Conservation (phyloP, 2,797 vertebrate genomes). For the Labeo calbasu region DNA sequence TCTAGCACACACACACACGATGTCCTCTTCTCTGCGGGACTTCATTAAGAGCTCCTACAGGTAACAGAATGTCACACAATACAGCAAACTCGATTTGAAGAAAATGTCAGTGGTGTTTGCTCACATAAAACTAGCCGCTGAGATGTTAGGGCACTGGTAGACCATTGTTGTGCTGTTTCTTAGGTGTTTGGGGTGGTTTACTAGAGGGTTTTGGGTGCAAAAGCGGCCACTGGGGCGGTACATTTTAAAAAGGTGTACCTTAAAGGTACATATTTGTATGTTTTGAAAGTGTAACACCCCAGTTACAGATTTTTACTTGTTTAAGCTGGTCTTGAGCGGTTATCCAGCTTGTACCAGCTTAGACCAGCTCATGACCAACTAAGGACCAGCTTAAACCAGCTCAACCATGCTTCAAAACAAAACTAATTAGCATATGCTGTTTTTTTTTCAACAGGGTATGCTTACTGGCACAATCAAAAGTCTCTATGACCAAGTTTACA, state of each 20-base stretch:
- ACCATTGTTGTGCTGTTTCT: neutral
- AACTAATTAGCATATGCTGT: too few relatives aligned
- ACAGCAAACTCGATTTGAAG: neutral
- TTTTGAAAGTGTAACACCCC: too few relatives aligned
- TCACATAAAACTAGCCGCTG: neutral
- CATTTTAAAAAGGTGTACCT: neutral
- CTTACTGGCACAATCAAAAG: too few relatives aligned
- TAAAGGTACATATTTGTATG: neutral
- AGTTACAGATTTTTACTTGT: too few relatives aligned
- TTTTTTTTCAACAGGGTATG: too few relatives aligned
- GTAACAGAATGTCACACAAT: neutral
- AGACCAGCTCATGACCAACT: too few relatives aligned
- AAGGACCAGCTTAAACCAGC: too few relatives aligned
- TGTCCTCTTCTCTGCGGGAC: neutral
- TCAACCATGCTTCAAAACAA: too few relatives aligned
- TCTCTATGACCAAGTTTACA: too few relatives aligned
- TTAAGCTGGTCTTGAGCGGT: too few relatives aligned
- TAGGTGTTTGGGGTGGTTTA: neutral
- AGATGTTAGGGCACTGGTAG: neutral
- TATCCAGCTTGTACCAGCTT: too few relatives aligned
- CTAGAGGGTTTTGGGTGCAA: neutral
- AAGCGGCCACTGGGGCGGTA: neutral
- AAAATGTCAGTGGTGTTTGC: conserved; percentile 1
- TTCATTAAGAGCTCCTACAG: conserved; percentile 6
- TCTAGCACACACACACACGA: neutral